Evolutionary conservation across 2,113 vertebrate genomes (phyloP).

Genomic region (Paraplagusia blochii): DNA sequence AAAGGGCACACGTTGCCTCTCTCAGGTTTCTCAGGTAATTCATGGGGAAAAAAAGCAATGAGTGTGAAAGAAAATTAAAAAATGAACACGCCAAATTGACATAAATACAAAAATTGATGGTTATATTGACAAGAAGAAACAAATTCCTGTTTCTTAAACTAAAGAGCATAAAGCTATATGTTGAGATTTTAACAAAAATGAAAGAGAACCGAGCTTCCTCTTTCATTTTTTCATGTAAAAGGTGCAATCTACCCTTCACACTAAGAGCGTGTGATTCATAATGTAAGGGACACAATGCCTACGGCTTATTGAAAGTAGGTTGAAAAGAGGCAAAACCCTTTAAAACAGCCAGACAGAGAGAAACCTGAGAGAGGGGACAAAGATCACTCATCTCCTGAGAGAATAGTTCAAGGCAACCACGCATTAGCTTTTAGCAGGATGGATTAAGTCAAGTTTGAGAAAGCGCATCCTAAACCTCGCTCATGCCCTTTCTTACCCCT

Average conservation of each 20-base stretch:
- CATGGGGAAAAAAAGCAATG: conserved; percentile 9
- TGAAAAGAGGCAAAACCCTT: conserved; percentile 70
- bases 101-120: conserved; percentile 10
- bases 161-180: conserved; percentile 49
- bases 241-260: conserved; percentile 52
- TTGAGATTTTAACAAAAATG: conserved; percentile 26
- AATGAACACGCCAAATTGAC: conserved; percentile 9
- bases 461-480: conserved; percentile 71
- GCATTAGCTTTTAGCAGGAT: conserved; percentile 85
- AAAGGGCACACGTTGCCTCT: conserved; percentile 34
- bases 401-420: conserved; percentile 73
- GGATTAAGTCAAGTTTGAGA: conserved; percentile 83
- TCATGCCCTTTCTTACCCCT: conserved; percentile 56
- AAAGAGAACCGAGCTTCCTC: conserved; percentile 37
- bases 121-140: conserved; percentile 31
- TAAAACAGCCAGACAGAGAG: conserved; percentile 53
- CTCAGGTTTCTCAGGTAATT: background rate
- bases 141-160: conserved; percentile 1
- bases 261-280: conserved; percentile 58
- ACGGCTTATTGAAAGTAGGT: conserved; percentile 69
- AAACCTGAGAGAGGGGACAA: conserved; percentile 55
- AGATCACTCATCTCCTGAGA: conserved; percentile 72
- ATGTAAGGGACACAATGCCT: conserved; percentile 63
- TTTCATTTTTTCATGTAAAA: conserved; percentile 49
- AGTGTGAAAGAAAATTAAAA: conserved; percentile 9